Base-by-base conservation (phyloP, 2,113 vertebrate species). In the Rhynchopsitta pachyrhyncha region DNA sequence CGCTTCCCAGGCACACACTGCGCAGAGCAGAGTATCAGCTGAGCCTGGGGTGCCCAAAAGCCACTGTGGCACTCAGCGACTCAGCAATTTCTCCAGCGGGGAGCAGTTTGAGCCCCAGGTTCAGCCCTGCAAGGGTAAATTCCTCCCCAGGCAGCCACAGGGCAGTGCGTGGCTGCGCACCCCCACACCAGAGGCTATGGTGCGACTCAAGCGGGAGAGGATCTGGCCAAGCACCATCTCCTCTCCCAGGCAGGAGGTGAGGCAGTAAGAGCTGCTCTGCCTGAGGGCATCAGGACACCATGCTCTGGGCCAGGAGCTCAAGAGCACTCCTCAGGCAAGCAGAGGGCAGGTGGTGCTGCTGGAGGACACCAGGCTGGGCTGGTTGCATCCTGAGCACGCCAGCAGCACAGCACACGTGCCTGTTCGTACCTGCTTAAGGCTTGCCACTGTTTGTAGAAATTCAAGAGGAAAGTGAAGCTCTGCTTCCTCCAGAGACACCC, bases 11-110 rank as follows among this genome's bases (percentile, higher is more conserved):
- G 52, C 50, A 44, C 1, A 0, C 0, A 0, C 23, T 29, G 70
- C 1, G 0, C 14, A 31, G 9, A 81, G 10, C 33, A 0, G 0
- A 76, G 50, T 2, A 8, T 66, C 2, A 1, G 60, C 70, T 27
- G 50, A 87, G n/a, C 47, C 50, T 0, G 0, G 19, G n/a, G 16
- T 77, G 35, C 52, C n/a, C 59, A 35, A 39, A 22, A 67, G 55
- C 8, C 62, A 55, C 86, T 22, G 31, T 17, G 11, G 37, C 39
- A 29, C 50, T 18, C 0, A 0, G 2, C 4, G 7, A 67, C 1
- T 3, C 1, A 7, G 31, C 17, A 31, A 42, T n/a, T 55, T 33
- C 17, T 25, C 8, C 20, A 1, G 2, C 2, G 4, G 24, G 9
- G 13, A 35, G 42, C 3, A 0, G 35, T 47, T 50, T 79, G 52